These are phyloP conservation scores for Porphyrio hochstetteri DNA, from an alignment of 2,113 vertebrate species.

Conservation along the genomic window DNA sequence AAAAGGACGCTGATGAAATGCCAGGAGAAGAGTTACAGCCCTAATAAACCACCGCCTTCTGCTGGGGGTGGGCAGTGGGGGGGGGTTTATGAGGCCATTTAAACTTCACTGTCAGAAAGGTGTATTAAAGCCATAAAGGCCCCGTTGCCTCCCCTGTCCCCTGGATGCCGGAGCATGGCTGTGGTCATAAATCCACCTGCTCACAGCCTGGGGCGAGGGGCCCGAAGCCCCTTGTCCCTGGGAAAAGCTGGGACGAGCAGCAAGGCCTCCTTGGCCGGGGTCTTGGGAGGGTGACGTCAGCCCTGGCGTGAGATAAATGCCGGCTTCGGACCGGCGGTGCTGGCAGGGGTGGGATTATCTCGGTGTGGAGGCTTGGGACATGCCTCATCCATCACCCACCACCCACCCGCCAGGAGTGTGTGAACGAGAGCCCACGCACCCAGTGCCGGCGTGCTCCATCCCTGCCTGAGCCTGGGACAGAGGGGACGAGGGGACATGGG, in stretches of 20 bases:
- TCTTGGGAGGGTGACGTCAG: conserved; percentile 27
- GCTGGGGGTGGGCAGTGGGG: neutral
- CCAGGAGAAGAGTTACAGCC: conserved; percentile 63
- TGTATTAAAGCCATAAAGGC: conserved; percentile 64
- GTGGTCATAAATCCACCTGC: conserved; percentile 54
- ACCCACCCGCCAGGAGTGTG: fast-evolving
- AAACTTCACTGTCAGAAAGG: conserved; percentile 64
- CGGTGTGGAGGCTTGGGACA: fast-evolving
- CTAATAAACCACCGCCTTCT: conserved; percentile 62
- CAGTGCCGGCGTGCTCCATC: fast-evolving
- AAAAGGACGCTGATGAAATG: conserved; percentile 69
- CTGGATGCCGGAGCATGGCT: neutral
- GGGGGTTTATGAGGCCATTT: conserved; percentile 65
- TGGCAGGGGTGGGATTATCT: conserved; percentile 2
- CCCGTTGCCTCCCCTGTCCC: neutral
- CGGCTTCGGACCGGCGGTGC: fast-evolving
- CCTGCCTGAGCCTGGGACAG: neutral
- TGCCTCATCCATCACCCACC: neutral
- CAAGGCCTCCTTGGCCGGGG: neutral
- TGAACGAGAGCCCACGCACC: neutral
- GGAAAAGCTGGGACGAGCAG: conserved; percentile 8
- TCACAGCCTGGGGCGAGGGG: neutral
- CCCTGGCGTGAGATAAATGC: neutral
- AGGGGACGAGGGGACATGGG: neutral
- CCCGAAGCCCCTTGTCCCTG: neutral